These are phyloP conservation scores for Rousettus leschenaultii DNA, from an alignment of 2,113 vertebrate species.

Conservation along the genomic window DNA sequence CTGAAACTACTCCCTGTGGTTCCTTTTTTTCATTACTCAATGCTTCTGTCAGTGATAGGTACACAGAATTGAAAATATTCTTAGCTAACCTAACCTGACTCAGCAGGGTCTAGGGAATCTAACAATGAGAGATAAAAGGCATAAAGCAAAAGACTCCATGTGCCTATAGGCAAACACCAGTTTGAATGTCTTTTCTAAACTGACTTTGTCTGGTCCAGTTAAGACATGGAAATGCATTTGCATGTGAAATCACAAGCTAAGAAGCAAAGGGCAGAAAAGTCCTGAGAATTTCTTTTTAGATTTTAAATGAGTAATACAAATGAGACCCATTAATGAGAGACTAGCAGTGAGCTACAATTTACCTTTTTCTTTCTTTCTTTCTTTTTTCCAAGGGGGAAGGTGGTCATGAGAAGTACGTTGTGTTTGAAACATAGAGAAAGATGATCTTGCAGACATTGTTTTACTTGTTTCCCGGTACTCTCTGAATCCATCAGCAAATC, in stretches of 20 bases:
- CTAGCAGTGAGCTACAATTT: not conserved
- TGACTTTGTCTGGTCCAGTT: not conserved
- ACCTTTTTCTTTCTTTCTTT: too few relatives aligned
- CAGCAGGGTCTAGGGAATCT: slow-evolving; percentile 18
- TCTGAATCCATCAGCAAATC: not conserved
- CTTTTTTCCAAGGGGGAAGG: too few relatives aligned
- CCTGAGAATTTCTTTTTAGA: not conserved
- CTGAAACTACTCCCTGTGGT: slow-evolving; percentile 34
- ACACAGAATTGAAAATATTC: slow-evolving; percentile 27
- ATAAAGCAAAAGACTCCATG: not conserved
- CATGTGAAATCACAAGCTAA: not conserved
- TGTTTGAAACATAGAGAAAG: not conserved
- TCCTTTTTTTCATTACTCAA: slow-evolving; percentile 51
- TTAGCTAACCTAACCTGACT: slow-evolving; percentile 15
- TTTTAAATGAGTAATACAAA: not conserved
- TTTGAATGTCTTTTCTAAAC: not conserved
- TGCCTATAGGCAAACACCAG: slow-evolving; percentile 10
- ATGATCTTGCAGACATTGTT: not conserved
- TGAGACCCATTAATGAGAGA: not conserved
- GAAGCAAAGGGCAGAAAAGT: not conserved
- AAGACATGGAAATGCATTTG: not conserved
- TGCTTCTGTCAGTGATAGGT: slow-evolving; percentile 57
- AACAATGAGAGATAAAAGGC: not conserved
- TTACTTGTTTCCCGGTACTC: not conserved
- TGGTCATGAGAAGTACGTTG: not conserved